Base-by-base conservation (phyloP, 2,113 vertebrate genomes). In the Myotis brandtii region DNA sequence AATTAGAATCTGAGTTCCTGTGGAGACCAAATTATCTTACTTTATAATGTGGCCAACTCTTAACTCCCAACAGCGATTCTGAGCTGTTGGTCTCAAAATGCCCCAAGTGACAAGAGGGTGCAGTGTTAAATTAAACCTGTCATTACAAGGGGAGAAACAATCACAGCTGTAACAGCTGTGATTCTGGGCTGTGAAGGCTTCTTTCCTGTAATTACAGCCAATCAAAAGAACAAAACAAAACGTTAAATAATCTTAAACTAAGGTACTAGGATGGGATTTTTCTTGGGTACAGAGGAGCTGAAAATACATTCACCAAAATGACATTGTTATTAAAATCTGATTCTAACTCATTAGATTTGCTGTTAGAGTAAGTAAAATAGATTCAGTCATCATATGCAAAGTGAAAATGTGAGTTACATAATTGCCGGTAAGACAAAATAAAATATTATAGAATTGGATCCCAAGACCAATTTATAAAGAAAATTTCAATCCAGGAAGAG, bases 1-100 rank as follows among this genome's bases (percentile, higher is more conserved):
- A 94, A 86, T 97, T 83, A 81, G 79, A 95, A 40, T 52, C 46
- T 30, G 52, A 94, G 62, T 95, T 95, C 96, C 93, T 86, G 46
- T 3, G 14, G 94, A 95, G 88, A 91, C 20, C 48, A 67, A 96
- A 92, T 96, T 73, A 85, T 89, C 73, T 87, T 86, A 75, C 27
- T 81, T 23, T 66, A 16, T 64, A n/a, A 37, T n/a, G 9, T n/a
- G 25, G 59, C 90, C 76, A 73, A 10, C n/a, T 93, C 37, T 43
- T 52, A 77, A n/a, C 12, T 82, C 67, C 43, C 46, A 80, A 82
- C 3, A 87, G 80, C 34, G 52, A 21, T 59, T 93, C 96, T 40
- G 69, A 91, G 59, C 64, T 70, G 40, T 21, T 73, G 30, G 46
- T 88, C 81, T 92, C 80, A 37, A 81, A n/a, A 85, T 37, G 81